Evolutionary conservation across 2,888 invertebrate species (phyloP), one percentile per base, ranked within the genome.

Genomic region (Pandemis cinnamomeana): DNA sequence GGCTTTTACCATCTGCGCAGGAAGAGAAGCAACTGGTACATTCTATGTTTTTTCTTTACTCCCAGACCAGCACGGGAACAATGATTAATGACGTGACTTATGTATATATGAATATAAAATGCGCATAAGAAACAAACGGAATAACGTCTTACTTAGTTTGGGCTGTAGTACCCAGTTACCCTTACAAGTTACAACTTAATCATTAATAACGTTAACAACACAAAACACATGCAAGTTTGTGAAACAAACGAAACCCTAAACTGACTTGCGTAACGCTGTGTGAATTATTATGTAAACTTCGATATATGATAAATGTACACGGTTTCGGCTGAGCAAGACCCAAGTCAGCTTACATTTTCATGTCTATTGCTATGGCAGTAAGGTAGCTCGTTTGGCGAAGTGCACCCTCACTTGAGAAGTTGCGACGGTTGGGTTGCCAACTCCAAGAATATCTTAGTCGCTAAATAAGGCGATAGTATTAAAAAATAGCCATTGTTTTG

Each of bases 211-310:
- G 41, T 60, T 60, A 41, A 71, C 71, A 41, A 63, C 66, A 58
- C 44, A 48, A 53, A 41, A 11, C 71, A 48, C 27, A 46, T 36
- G 27, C 13, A 15, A 70, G 58, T 55, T 58, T 67, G 7, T 27
- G 27, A 48, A 64, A 64, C 48, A 60, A 66, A 60, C 60, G 46
- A 20, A 44, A 11, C 53, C 55, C 66, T 7, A 60, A 66, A 71
- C 66, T 61, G 20, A 60, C 51, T 60, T 67, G n/a, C 58, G 55
- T 46, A 64, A 63, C 63, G 27, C 41, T 20, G 51, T 13, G 48
- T 71, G 51, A 71, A 71, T 71, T 71, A 71, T 71, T 67, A 51
- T 20, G 53, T 67, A 67, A 71, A 67, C 71, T 66, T 60, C 71
- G 15, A 67, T 61, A 60, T 13, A 60, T 60, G 66, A 71, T 67